Percentiles rank a stretch among this genome's conserved stretches.
These are phyloP conservation scores for Bhutanitis thaidina DNA, from an alignment of 2,888 invertebrate species.

Conservation along the genomic window DNA sequence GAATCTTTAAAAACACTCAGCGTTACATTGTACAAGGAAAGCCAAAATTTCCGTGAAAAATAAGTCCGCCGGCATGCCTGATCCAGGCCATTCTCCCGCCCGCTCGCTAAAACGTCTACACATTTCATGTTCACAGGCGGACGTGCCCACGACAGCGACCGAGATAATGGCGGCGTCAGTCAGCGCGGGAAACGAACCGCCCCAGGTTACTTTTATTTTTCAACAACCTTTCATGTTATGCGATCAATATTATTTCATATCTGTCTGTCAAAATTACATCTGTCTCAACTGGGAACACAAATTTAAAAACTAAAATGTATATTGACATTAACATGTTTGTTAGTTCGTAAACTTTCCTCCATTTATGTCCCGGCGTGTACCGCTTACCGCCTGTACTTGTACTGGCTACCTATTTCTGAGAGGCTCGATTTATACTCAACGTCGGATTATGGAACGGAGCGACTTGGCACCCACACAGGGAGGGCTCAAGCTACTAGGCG, in stretches of 20 bases:
- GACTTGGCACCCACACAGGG: conserved; percentile 2
- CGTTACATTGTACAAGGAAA: too few species aligned
- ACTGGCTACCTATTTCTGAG: conserved; percentile 5
- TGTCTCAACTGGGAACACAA: too few species aligned
- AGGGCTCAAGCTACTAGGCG: neutral
- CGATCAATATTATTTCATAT: too few species aligned
- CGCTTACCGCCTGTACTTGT: neutral
- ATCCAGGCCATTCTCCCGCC: conserved; percentile 5
- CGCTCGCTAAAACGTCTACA: conserved; percentile 5
- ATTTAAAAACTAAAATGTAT: too few species aligned
- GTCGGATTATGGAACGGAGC: neutral
- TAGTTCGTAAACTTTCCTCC: too few species aligned
- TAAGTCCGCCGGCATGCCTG: neutral
- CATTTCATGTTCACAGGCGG: conserved; percentile 5
- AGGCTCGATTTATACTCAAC: conserved; percentile 6
- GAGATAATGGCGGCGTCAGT: conserved; percentile 3
- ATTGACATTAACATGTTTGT: too few species aligned
- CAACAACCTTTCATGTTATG: too few species aligned
- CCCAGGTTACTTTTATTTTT: neutral
- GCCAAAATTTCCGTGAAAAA: neutral
- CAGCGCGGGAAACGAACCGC: conserved; percentile 1
- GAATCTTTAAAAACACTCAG: too few species aligned
- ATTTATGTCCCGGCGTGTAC: neutral
- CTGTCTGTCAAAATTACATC: too few species aligned
- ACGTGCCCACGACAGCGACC: conserved; percentile 1